A percentile compares a stretch with the other conserved stretches of the same genome.
These are phyloP conservation scores for Meteorus cinctellus DNA, from an alignment of 2,888 invertebrate genomes.

Conservation along the genomic window DNA sequence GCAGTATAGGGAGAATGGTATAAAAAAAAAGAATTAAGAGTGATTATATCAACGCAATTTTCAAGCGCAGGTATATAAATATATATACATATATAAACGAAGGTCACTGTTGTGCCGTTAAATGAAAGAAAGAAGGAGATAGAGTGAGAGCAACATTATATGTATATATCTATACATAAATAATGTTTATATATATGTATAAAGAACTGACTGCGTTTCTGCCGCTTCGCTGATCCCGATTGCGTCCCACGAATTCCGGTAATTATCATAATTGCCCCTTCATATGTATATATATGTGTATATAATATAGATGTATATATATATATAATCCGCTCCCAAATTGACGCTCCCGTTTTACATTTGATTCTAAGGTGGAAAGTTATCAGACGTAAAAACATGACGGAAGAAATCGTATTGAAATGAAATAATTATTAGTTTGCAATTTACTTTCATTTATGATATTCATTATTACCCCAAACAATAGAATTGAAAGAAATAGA, in stretches of 20 bases:
- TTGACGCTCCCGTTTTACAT: slow-evolving; percentile 53
- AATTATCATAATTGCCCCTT: slow-evolving; percentile 68
- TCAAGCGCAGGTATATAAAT: slow-evolving; percentile 42
- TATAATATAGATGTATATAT: not conserved
- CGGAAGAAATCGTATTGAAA: slow-evolving; percentile 24
- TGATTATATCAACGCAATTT: slow-evolving; percentile 51
- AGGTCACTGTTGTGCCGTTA: slow-evolving; percentile 27
- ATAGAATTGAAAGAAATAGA: no score
- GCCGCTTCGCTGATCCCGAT: slow-evolving; percentile 56
- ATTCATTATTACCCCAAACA: not conserved
- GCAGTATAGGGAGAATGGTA: slow-evolving; percentile 35
- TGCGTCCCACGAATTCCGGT: slow-evolving; percentile 67
- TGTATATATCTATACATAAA: slow-evolving; percentile 23
- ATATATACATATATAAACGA: slow-evolving; percentile 28
- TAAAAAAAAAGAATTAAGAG: slow-evolving; percentile 35
- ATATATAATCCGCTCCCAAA: slow-evolving; percentile 60
- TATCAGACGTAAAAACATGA: slow-evolving; percentile 7
- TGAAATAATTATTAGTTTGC: slow-evolving; percentile 24
- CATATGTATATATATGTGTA: slow-evolving; percentile 47
- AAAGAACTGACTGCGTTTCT: slow-evolving; percentile 53
- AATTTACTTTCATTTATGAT: slow-evolving; percentile 3
- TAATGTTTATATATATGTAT: slow-evolving; percentile 28
- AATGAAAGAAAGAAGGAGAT: slow-evolving; percentile 24
- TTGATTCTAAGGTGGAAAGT: slow-evolving; percentile 37
- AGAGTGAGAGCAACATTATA: slow-evolving; percentile 34